Evolutionary conservation across 1,140 invertebrate genomes (phyloP), one percentile per base, ranked within the genome.

Genomic region (Ceratosolen fusciceps): DNA sequence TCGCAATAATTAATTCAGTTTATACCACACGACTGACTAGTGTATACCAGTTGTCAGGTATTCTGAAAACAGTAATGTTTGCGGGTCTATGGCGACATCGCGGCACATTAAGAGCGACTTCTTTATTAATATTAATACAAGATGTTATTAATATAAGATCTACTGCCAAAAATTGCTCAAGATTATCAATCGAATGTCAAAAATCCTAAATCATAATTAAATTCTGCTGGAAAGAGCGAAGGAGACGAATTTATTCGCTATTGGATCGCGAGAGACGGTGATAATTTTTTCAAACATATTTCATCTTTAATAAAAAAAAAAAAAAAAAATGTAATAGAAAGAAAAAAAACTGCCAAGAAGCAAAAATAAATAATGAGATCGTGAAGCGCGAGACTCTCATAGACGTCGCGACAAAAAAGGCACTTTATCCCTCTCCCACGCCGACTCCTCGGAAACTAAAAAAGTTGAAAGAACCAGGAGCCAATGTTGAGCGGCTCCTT

Each of bases 251-350:
- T 74, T 60, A 74, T 65, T 47, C 39, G 37, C 16, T 49, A 58
- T 74, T 29, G 39, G 7, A 52, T 24, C 37, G 24, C 14, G 24
- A 74, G 54, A 60, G 0, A 29, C 9, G 34, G 16, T 3, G 10
- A 58, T 74, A 47, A 74, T 65, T 24, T 74, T 24, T 34, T 29
- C 14, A 74, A 65, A 60, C 54, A 74, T 37, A 65, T 75, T 74
- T 74, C 39, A 8, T 56, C 5, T 58, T 56, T 21, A 9, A n/a
- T n/a, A n/a, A n/a, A n/a, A n/a, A n/a, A n/a, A n/a, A n/a, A n/a
- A n/a, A n/a, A n/a, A n/a, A n/a, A n/a, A n/a, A n/a, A n/a, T n/a
- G n/a, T n/a, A n/a, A n/a, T n/a, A n/a, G n/a, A n/a, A n/a, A n/a
- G 29, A 43, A 58, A 62, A 74, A 74, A n/a, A 47, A 67, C 39